Conservation (phyloP, 2,113 vertebrate species). For the Maccullochella peelii region DNA sequence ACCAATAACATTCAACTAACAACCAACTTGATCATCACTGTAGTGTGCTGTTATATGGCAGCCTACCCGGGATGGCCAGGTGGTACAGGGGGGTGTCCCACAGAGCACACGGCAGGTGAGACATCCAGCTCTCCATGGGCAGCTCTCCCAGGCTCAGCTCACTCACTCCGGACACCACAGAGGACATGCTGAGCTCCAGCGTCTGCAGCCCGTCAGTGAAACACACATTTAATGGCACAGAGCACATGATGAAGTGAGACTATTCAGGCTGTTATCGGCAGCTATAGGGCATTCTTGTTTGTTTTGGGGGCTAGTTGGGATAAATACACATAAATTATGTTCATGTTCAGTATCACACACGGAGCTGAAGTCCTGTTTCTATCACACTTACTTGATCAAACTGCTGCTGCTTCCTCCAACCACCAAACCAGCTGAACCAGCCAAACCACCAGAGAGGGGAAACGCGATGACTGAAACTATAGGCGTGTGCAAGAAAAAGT, state of each 20-base stretch:
- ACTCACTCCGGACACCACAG: slow-evolving; percentile 37
- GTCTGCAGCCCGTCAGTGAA: background rate
- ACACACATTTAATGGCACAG: background rate
- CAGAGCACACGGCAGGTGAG: slow-evolving; percentile 83
- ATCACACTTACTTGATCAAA: slow-evolving; percentile 46
- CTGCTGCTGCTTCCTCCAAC: slow-evolving; percentile 26
- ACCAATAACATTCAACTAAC: background rate
- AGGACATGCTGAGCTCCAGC: slow-evolving; percentile 64
- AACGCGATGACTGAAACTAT: background rate
- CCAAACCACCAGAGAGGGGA: background rate
- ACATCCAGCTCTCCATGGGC: slow-evolving; percentile 90
- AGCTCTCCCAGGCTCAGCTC: slow-evolving; percentile 68
- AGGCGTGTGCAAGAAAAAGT: background rate
- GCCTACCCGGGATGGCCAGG: slow-evolving; percentile 91
- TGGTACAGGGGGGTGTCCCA: slow-evolving; percentile 89
- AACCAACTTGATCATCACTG: background rate
- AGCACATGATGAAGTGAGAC: background rate
- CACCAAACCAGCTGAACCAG: slow-evolving; percentile 23
- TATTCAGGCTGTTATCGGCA: background rate
- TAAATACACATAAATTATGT: background rate
- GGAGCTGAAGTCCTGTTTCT: background rate
- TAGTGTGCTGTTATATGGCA: background rate
- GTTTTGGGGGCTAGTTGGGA: background rate
- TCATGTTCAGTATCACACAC: background rate
- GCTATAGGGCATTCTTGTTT: background rate